Evolutionary conservation across 2,113 vertebrate species (phyloP), one percentile per base, ranked within the genome.

Genomic region (Sisor rabdophorus): DNA sequence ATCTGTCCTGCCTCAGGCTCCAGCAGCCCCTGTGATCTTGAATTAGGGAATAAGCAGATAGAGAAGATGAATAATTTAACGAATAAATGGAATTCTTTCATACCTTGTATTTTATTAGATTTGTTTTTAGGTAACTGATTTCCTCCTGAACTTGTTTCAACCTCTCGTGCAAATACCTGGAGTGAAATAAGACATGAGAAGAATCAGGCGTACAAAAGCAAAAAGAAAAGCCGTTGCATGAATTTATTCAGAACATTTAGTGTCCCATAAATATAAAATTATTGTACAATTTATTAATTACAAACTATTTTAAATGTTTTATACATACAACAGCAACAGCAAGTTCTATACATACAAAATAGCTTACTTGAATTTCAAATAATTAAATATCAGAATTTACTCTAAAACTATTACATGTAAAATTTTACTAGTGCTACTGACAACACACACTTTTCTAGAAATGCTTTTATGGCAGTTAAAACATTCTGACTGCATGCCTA

Each of bases 101-200:
- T 83, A 91, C 91, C 90, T 98, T 98, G 83, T 98, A 99, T 85
- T 98, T 99, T 79, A 92, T 85, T 74, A 98, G 91, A 85, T 94
- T 98, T 22, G 89, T 89, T 87, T 98, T 99, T 58, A 98, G 91
- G 84, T 98, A 89, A 84, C 88, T 93, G 81, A 96, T 91, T 86
- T 99, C 96, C 73, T 98, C 96, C 52, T 97, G 95, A 73, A 98
- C 91, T 78, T 99, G 97, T 84, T 92, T 93, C 79, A 98, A 88
- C 80, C 96, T 89, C 78, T 98, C 94, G 69, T 98, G 96, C 82
- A 99, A 93, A 88, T 99, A 99, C 82, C 97, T 99, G 84, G 26
- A 75, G 48, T 58, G 40, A 64, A 69, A 69, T 52, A 17, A 32
- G 60, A 74, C 22, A 60, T 50, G 12, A 48, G 28, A 47, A 5